phyloP scores from a whole-genome alignment of 2,797 vertebrate genomes.

The Sphaeramia orbicularis region DNA sequence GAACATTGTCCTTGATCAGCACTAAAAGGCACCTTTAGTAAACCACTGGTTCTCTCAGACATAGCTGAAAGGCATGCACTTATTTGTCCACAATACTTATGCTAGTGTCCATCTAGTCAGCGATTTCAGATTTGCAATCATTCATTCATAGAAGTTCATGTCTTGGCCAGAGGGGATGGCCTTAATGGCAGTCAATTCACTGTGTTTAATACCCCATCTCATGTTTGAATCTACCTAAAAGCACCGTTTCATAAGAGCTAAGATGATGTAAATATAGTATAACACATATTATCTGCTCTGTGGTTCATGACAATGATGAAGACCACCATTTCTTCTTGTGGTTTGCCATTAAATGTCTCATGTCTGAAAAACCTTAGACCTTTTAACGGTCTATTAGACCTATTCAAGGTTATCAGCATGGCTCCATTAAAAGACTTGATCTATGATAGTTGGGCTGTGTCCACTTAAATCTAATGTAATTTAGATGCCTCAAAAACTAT shows the following conservation, averaged over 20 bases:
- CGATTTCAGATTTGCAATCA: conserved; percentile 22
- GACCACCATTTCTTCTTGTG: neutral
- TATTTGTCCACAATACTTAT: conserved; percentile 54
- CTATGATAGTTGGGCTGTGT: neutral
- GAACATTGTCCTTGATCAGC: conserved; percentile 49
- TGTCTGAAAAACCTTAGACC: neutral
- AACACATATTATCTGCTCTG: conserved; percentile 17
- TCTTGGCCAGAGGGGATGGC: conserved; percentile 26
- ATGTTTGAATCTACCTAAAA: conserved; percentile 16
- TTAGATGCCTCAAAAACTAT: neutral
- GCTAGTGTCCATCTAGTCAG: conserved; percentile 39
- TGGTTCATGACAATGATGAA: neutral
- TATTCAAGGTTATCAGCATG: neutral
- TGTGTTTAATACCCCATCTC: conserved; percentile 38
- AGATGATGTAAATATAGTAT: conserved; percentile 35
- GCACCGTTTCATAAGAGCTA: neutral
- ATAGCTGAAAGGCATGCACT: conserved; percentile 38
- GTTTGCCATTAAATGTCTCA: conserved; percentile 3
- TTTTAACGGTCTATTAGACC: neutral
- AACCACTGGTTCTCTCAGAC: conserved; percentile 35
- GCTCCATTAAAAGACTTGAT: neutral
- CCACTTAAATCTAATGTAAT: no score
- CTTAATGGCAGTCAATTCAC: conserved; percentile 37
- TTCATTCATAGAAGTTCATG: conserved; percentile 21
- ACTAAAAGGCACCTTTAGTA: conserved; percentile 67